Evolutionary conservation across 2,888 invertebrate species (phyloP), one percentile per base, ranked within the genome.

Genomic region (Agapetus fuscipes): DNA sequence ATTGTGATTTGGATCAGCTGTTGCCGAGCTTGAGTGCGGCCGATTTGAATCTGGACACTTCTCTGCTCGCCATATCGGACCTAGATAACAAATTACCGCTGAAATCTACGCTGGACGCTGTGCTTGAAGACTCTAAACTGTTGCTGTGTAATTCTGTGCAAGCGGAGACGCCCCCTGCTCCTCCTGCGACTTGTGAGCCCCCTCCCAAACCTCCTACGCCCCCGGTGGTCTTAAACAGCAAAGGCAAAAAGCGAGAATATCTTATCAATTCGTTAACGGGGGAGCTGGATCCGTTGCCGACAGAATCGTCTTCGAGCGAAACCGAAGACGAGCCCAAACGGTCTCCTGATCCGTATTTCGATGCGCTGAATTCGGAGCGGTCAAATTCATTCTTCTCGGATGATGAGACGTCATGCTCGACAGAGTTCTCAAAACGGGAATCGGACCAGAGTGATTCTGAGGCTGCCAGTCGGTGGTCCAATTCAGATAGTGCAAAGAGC

Each of bases 181-280:
- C 60, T 11, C 62, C 63, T 26, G 58, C 51, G 49, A 53, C 55
- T 12, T 51, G 56, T 28, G 61, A 59, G 43, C 53, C 55, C 12
- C 53, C 55, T 17, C 52, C 57, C 3, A 59, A 58, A 45, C 52
- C 52, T 32, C 51, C 50, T 31, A 37, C 45, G 32, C 53, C 51
- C 26, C 51, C 52, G 31, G 50, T 52, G 17, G 52, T 52, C 32
- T 58, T 70, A 42, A 76, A 74, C 35, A 75, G 74, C 31, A 71
- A 73, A 43, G 78, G 78, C 43, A 80, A 80, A 55, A 77, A 74
- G 59, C 75, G 79, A 53, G 85, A 85, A 64, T 86, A 85, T 69
- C 77, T 91, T 30, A 88, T 91, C 51, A 93, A 91, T 68, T 90
- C 91, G 1, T 71, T 90, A 46, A 90, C 91, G 48, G 86, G 89